These are phyloP conservation scores for Stratiolaelaps scimitus DNA, from an alignment of 1,140 invertebrate species.

Conservation along the genomic window DNA sequence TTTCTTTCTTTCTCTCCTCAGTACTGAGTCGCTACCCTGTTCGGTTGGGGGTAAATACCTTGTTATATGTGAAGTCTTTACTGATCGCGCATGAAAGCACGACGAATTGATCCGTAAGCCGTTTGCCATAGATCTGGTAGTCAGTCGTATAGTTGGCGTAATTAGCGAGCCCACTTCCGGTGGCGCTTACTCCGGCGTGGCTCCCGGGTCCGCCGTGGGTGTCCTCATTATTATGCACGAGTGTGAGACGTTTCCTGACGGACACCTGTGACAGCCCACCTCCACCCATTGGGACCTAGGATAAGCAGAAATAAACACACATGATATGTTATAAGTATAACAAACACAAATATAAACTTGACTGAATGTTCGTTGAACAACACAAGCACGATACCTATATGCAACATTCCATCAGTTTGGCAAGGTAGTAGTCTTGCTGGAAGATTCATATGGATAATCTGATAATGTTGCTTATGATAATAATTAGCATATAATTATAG, in stretches of 20 bases:
- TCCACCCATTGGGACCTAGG: conserved; percentile 61
- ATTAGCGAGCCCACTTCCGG: conserved; percentile 33
- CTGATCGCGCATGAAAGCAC: conserved; percentile 87
- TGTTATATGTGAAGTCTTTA: conserved; percentile 90
- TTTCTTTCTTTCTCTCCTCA: no score
- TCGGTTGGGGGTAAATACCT: conserved; percentile 41
- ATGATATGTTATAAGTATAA: no score
- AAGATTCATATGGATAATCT: no score
- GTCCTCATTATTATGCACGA: conserved; percentile 16
- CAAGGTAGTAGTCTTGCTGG: no score
- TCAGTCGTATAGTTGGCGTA: conserved; percentile 47
- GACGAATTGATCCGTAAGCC: conserved; percentile 79
- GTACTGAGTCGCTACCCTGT: no score
- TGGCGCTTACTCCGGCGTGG: background rate
- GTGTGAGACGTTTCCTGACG: conserved; percentile 37
- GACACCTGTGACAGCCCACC: conserved; percentile 70
- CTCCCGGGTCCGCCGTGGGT: background rate
- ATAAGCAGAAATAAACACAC: background rate
- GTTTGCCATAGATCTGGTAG: conserved; percentile 77
- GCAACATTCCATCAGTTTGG: no score
- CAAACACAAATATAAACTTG: no score
- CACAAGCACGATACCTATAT: no score
- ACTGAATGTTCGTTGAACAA: no score
- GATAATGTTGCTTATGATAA: no score
- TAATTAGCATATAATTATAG: no score